Conservation (phyloP, 2,113 vertebrate genomes). For the Pseudorhombus dupliciocellatus region DNA sequence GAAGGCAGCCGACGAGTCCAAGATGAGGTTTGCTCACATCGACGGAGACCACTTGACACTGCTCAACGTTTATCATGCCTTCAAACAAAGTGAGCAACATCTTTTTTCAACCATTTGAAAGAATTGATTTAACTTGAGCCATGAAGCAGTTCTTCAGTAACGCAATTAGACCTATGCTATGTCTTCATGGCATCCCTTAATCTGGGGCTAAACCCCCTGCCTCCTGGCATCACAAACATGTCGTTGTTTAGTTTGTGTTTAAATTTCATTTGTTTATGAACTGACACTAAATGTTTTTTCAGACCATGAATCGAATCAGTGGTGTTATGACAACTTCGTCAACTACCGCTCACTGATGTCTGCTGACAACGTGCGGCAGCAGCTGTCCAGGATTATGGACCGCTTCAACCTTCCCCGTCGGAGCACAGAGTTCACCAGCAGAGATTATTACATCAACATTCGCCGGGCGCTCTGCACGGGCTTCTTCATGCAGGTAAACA, state of each 20-base stretch:
- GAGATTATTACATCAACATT: constrained; percentile 99
- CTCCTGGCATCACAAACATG: too few species aligned
- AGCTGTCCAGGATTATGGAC: constrained; percentile 99
- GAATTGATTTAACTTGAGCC: too few species aligned
- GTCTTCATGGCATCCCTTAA: too few species aligned
- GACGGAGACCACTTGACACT: constrained; percentile 99
- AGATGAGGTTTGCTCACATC: constrained; percentile 99
- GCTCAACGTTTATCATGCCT: constrained; percentile 99
- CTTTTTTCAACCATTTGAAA: not conserved
- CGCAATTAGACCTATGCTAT: too few species aligned
- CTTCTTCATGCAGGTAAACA: constrained; percentile 98
- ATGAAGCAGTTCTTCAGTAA: too few species aligned
- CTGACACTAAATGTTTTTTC: not conserved
- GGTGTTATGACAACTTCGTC: constrained; percentile 99
- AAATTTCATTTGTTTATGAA: too few species aligned
- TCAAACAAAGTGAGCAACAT: constrained; percentile 94
- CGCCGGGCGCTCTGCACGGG: constrained; percentile 97
- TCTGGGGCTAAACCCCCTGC: too few species aligned
- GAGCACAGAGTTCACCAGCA: constrained; percentile 98
- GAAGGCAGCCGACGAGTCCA: constrained; percentile 99
- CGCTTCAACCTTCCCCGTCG: constrained; percentile 98
- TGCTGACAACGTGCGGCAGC: constrained; percentile 98
- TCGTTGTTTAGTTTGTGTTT: too few species aligned
- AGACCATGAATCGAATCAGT: constrained; percentile 99
- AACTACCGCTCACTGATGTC: constrained; percentile 99